Evolutionary conservation across 37 sponge, comb jelly and placozoan genomes (phyloP).

Genomic region (Spongia lamella): DNA sequence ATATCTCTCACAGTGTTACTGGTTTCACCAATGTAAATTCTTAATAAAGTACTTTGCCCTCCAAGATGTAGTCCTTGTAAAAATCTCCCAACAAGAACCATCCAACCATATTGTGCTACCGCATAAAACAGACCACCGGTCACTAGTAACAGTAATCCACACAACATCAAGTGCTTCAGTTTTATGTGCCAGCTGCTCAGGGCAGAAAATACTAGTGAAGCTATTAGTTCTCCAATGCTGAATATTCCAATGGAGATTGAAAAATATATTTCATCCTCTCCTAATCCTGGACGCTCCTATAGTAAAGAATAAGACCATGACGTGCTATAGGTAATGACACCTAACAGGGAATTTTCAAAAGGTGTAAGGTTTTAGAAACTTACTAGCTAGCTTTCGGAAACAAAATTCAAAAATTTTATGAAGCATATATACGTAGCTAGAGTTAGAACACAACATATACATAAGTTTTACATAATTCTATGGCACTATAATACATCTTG

Average conservation of each 20-base stretch:
- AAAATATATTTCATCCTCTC: constrained; percentile 37
- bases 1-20: constrained; percentile 8
- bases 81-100: constrained; percentile 43
- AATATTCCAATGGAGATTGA: constrained; percentile 18
- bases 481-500: too few species aligned
- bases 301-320: background rate
- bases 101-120: constrained; percentile 30
- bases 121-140: constrained; percentile 30
- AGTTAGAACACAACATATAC: too few species aligned
- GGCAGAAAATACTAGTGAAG: constrained; percentile 15
- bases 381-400: too few species aligned
- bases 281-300: constrained; percentile 42
- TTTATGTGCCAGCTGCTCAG: background rate
- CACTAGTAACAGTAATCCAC: background rate
- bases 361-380: too few species aligned
- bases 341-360: too few species aligned
- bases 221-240: constrained; percentile 40
- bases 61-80: constrained; percentile 29
- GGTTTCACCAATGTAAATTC: constrained; percentile 47
- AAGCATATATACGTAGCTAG: too few species aligned
- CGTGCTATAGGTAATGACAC: too few species aligned
- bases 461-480: too few species aligned
- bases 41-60: background rate
- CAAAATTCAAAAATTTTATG: too few species aligned
- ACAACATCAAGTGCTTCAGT: constrained; percentile 23